These are phyloP conservation scores for Isurus oxyrinchus DNA, from an alignment of 2,113 vertebrate species.

Conservation along the genomic window DNA sequence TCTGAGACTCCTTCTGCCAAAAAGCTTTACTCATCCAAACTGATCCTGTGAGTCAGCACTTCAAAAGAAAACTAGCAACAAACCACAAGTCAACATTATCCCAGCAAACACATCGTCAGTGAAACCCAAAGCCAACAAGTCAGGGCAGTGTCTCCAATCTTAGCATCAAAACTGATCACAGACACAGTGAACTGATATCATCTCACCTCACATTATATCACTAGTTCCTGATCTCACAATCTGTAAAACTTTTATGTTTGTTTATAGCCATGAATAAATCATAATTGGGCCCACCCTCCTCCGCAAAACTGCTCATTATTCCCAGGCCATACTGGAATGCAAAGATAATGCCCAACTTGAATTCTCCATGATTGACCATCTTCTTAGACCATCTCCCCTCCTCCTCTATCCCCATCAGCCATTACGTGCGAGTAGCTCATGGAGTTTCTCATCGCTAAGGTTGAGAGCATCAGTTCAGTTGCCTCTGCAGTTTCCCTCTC, in stretches of 20 bases:
- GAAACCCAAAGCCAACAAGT: neutral
- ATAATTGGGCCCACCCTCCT: neutral
- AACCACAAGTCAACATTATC: neutral
- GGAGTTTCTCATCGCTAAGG: too few relatives aligned
- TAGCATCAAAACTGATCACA: neutral
- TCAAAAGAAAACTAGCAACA: neutral
- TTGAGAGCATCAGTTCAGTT: too few relatives aligned
- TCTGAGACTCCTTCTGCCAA: neutral
- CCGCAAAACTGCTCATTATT: neutral
- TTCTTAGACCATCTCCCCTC: too few relatives aligned
- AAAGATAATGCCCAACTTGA: too few relatives aligned
- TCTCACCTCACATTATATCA: neutral
- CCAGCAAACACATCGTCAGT: neutral
- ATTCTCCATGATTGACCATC: too few relatives aligned
- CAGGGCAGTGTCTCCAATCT: too few relatives aligned
- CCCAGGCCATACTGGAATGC: too few relatives aligned
- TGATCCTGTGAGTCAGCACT: neutral
- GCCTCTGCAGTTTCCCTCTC: too few relatives aligned
- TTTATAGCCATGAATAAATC: neutral
- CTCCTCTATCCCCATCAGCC: too few relatives aligned
- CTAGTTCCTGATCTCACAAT: neutral
- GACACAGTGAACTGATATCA: neutral
- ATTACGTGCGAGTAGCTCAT: too few relatives aligned
- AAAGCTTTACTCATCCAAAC: neutral
- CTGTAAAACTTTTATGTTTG: neutral